Percentiles rank a stretch among this genome's conserved stretches.
These are phyloP conservation scores for Oscarella lobularis DNA, from an alignment of 37 sponge, comb jelly and placozoan genomes.

Conservation along the genomic window DNA sequence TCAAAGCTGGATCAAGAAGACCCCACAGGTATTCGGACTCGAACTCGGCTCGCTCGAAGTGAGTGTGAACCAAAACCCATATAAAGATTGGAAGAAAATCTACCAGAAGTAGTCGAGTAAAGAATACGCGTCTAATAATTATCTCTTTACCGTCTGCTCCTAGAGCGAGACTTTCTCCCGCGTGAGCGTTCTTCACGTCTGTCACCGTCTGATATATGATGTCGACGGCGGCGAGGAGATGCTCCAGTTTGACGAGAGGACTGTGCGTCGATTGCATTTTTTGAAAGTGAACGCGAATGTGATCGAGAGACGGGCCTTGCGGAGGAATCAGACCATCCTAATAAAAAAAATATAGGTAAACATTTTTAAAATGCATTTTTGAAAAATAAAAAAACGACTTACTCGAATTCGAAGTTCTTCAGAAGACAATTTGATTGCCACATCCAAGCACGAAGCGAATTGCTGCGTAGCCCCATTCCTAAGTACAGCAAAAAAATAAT, in stretches of 20 bases:
- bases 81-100: slow-evolving; percentile 91
- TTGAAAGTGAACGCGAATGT: slow-evolving; percentile 26
- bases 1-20: slow-evolving; percentile 64
- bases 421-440: no score
- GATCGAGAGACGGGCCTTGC: slow-evolving; percentile 21
- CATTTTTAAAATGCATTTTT: no score
- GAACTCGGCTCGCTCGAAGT: slow-evolving; percentile 52
- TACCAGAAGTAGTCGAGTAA: no score
- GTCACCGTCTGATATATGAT: slow-evolving; percentile 56
- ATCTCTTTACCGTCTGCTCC: slow-evolving; percentile 36
- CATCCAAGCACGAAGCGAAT: no score
- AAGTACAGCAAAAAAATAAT: no score
- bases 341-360: no score
- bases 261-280: slow-evolving; percentile 41
- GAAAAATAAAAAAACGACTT: no score
- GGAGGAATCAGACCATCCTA: slow-evolving; percentile 8
- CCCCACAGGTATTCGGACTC: slow-evolving; percentile 94
- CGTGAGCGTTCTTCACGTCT: not conserved
- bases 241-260: slow-evolving; percentile 71
- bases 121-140: no score
- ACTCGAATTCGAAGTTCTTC: no score
- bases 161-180: slow-evolving; percentile 5
- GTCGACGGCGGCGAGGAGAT: slow-evolving; percentile 67
- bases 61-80: slow-evolving; percentile 66
- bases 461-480: no score